These are phyloP conservation scores for Cydia amplana DNA, from an alignment of 1,140 invertebrate species.

Conservation along the genomic window DNA sequence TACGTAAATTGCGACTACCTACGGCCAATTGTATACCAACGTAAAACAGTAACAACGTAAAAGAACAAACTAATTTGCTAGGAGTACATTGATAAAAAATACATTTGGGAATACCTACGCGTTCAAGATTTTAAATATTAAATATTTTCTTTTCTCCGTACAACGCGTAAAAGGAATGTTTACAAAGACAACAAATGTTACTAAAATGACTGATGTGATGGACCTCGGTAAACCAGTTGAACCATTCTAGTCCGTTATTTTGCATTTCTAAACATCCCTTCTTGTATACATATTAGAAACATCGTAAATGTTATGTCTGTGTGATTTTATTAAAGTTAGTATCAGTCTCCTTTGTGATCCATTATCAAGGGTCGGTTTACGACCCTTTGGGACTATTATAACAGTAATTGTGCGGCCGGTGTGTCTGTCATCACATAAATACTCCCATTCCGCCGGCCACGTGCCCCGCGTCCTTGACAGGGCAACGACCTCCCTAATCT, in stretches of 20 bases:
- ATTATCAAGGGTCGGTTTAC: slow-evolving; percentile 26
- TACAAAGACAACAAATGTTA: neutral
- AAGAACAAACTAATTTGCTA: too few relatives aligned
- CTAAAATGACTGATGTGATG: neutral
- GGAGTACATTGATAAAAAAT: too few relatives aligned
- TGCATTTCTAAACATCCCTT: neutral
- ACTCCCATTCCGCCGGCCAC: slow-evolving; percentile 60
- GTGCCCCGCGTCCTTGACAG: slow-evolving; percentile 70
- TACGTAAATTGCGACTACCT: neutral
- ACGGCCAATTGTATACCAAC: neutral
- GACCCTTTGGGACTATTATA: slow-evolving; percentile 28
- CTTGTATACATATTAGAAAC: neutral
- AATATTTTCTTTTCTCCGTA: too few relatives aligned
- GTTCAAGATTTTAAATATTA: too few relatives aligned
- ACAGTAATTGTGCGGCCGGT: slow-evolving; percentile 36
- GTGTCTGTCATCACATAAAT: slow-evolving; percentile 59
- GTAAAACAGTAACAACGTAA: too few relatives aligned
- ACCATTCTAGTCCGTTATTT: neutral
- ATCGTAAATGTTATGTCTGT: neutral
- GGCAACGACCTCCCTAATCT: slow-evolving; percentile 65
- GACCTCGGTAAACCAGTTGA: too few relatives aligned
- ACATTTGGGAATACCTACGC: too few relatives aligned
- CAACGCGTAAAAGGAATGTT: neutral
- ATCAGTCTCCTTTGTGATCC: slow-evolving; percentile 22
- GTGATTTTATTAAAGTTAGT: neutral